Conservation (phyloP, 2,797 vertebrate genomes). For the Pseudotriccus pelzelni region DNA sequence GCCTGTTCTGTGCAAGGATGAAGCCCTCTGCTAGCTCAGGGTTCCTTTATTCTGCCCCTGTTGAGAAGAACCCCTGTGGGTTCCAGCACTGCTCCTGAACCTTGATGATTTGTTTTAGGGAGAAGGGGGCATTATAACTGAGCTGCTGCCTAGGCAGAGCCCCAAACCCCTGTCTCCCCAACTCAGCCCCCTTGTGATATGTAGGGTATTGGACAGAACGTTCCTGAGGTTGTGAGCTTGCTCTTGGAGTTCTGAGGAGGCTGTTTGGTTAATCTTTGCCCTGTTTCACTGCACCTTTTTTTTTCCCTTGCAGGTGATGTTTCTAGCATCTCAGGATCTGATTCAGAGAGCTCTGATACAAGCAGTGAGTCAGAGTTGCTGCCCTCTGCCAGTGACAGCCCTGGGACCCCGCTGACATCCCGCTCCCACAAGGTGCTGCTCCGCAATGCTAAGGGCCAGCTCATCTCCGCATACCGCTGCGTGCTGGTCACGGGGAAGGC, state of each 20-base stretch:
- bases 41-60: not conserved
- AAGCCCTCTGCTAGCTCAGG: not conserved
- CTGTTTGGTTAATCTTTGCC: not conserved
- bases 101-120: not conserved
- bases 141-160: not conserved
- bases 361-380: slow-evolving; percentile 66
- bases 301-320: slow-evolving; percentile 82
- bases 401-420: not conserved
- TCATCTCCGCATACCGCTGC: slow-evolving; percentile 84
- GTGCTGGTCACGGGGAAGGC: slow-evolving; percentile 82
- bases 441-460: slow-evolving; percentile 82
- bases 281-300: not conserved
- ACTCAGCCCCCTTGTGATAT: not conserved
- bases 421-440: slow-evolving; percentile 81
- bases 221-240: rapidly evolving
- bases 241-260: not conserved
- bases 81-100: not conserved
- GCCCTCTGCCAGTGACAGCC: not conserved
- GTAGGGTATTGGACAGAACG: not conserved
- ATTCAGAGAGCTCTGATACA: slow-evolving; percentile 77
- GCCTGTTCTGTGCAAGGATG: not conserved
- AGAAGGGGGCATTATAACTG: not conserved
- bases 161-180: rapidly evolving
- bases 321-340: slow-evolving; percentile 96
- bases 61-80: too few relatives aligned